These are phyloP conservation scores for Rhyacophila brunnea DNA, from an alignment of 1,140 invertebrate species.

Conservation along the genomic window DNA sequence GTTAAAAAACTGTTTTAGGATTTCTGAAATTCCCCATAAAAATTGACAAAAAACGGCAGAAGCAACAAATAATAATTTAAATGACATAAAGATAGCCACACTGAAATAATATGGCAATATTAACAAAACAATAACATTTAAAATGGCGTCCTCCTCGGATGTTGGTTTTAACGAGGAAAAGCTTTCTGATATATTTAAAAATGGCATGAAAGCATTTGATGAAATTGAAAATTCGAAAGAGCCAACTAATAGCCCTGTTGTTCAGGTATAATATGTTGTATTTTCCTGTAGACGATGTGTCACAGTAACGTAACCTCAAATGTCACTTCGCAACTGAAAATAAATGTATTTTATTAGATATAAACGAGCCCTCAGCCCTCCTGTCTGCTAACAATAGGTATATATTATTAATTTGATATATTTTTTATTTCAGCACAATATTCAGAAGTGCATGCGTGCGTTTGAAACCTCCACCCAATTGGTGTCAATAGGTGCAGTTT, in stretches of 20 bases:
- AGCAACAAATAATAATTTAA: too few species aligned
- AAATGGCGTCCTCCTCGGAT: conserved; percentile 24
- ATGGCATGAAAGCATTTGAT: conserved; percentile 46
- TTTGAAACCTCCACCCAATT: conserved; percentile 77
- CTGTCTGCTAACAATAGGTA: too few species aligned
- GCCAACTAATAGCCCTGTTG: conserved; percentile 44
- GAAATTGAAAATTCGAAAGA: conserved; percentile 45
- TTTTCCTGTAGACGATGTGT: not conserved
- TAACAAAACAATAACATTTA: conserved; percentile 10
- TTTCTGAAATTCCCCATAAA: too few species aligned
- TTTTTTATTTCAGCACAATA: conserved; percentile 56
- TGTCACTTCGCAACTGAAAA: not conserved
- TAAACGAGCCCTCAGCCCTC: too few species aligned
- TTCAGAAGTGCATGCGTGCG: conserved; percentile 67
- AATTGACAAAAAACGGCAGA: too few species aligned
- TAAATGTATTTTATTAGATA: too few species aligned
- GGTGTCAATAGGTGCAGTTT: conserved; percentile 77
- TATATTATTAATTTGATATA: conserved; percentile 5
- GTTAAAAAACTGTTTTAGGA: too few species aligned
- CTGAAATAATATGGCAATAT: too few species aligned
- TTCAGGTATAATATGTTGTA: conserved; percentile 40
- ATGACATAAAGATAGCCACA: too few species aligned
- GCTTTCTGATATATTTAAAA: conserved; percentile 44
- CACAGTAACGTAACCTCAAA: conserved; percentile 9
- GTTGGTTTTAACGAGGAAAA: conserved; percentile 40